Conservation (phyloP, 2,797 vertebrate species). For the Coregonus suidteri region DNA sequence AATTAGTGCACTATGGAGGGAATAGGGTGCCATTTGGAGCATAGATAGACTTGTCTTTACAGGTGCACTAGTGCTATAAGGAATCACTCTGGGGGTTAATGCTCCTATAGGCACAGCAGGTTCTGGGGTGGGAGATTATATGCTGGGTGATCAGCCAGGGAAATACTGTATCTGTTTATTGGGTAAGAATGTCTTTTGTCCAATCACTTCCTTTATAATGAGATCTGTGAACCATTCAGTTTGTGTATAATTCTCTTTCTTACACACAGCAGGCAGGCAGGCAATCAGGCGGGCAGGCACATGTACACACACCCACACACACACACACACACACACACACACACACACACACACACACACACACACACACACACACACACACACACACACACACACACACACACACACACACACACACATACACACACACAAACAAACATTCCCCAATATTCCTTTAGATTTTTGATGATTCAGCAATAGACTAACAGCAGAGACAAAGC, state of each 20-base stretch:
- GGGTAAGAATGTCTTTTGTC: background rate
- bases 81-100: background rate
- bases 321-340: too few species aligned
- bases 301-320: too few species aligned
- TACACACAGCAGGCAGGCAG: background rate
- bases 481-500: background rate
- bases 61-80: background rate
- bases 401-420: too few species aligned
- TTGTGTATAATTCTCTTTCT: background rate
- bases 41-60: background rate
- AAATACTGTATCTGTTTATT: background rate
- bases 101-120: background rate
- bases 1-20: background rate
- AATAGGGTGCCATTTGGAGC: background rate
- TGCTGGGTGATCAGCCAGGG: background rate
- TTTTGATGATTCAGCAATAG: background rate
- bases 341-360: too few species aligned
- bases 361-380: too few species aligned
- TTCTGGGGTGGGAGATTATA: background rate
- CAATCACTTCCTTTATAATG: background rate
- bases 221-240: background rate
- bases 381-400: too few species aligned
- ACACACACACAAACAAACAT: background rate
- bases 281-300: background rate
- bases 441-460: background rate